phyloP scores from a whole-genome alignment of 2,113 vertebrate genomes.

The Tragelaphus scriptus region DNA sequence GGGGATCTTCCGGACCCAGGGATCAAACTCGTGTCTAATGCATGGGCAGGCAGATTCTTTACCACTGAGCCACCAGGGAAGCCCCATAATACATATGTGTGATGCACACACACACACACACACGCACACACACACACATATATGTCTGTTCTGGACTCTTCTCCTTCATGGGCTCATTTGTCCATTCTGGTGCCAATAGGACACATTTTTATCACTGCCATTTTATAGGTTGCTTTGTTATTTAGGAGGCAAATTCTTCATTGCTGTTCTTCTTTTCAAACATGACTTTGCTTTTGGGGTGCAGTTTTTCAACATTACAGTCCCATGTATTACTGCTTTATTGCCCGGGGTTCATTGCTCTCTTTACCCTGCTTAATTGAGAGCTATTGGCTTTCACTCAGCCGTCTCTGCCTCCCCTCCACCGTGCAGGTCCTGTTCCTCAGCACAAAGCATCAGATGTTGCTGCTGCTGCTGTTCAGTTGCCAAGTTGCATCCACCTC shows the following conservation, averaged over 20 bases:
- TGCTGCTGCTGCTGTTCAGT: not conserved
- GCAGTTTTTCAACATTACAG: not conserved
- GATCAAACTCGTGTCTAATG: fast-evolving
- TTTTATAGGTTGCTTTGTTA: not conserved
- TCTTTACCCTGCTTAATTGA: not conserved
- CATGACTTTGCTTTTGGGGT: not conserved
- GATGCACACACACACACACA: too few relatives aligned
- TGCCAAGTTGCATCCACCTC: not conserved
- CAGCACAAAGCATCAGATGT: not conserved
- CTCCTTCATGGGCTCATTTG: not conserved
- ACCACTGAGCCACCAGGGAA: not conserved
- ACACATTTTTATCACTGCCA: not conserved
- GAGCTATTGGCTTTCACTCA: not conserved
- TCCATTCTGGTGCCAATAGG: not conserved
- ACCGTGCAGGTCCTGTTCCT: not conserved
- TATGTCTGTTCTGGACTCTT: not conserved
- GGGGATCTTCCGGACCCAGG: not conserved
- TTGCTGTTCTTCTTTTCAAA: not conserved
- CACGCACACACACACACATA: too few relatives aligned
- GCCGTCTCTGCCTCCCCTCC: not conserved
- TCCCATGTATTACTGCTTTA: not conserved
- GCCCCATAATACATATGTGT: not conserved
- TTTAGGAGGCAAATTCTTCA: not conserved
- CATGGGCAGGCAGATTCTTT: not conserved
- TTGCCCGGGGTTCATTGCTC: not conserved